phyloP scores from a whole-genome alignment of 92 coral and sea anemone species.

The Phenganax marumi region DNA sequence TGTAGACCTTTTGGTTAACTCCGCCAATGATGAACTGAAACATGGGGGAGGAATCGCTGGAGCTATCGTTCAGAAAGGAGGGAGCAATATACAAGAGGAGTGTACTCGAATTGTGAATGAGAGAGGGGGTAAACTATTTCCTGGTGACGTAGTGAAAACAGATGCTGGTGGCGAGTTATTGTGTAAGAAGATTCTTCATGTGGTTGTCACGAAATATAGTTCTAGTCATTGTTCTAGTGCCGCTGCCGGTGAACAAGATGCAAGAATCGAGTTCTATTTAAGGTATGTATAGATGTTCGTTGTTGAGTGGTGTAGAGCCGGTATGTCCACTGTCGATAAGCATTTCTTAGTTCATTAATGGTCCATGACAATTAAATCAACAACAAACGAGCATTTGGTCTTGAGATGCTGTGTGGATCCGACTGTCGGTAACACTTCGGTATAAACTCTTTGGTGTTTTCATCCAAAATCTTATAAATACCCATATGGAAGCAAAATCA shows the following conservation, averaged over 20 bases:
- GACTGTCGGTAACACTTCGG: too few relatives aligned
- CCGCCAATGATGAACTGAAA: conserved; percentile 58
- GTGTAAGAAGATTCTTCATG: conserved; percentile 55
- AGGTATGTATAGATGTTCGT: background rate
- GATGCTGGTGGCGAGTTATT: conserved; percentile 54
- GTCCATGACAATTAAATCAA: too few relatives aligned
- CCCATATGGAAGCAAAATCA: too few relatives aligned
- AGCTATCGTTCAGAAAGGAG: conserved; percentile 83
- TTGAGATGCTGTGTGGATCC: too few relatives aligned
- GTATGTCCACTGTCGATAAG: too few relatives aligned
- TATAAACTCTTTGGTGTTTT: too few relatives aligned
- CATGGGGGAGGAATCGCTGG: conserved; percentile 75
- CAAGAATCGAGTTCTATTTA: conserved; percentile 13
- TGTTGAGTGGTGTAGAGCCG: too few relatives aligned
- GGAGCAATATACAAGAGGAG: conserved; percentile 57
- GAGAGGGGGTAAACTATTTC: conserved; percentile 30
- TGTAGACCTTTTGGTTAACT: conserved; percentile 75
- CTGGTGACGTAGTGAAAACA: conserved; percentile 61
- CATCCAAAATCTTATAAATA: too few relatives aligned
- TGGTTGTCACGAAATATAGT: conserved; percentile 22
- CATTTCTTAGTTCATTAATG: too few relatives aligned
- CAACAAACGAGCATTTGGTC: too few relatives aligned
- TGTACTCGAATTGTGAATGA: conserved; percentile 22
- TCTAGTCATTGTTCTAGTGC: background rate
- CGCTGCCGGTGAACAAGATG: background rate